These are phyloP conservation scores for Helarctos malayanus DNA, from an alignment of 2,797 vertebrate genomes.

Conservation along the genomic window DNA sequence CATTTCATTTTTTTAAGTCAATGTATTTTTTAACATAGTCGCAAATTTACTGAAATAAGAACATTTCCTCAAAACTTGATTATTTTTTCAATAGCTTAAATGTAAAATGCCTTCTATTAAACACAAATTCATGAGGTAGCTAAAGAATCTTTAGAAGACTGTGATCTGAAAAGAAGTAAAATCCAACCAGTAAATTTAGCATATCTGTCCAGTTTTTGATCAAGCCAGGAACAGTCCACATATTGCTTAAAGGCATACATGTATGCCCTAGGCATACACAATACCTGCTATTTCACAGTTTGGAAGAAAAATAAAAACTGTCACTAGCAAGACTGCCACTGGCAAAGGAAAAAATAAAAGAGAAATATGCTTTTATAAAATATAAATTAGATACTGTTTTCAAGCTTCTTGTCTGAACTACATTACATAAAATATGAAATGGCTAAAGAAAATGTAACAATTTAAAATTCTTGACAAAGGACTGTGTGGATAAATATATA, in stretches of 20 bases:
- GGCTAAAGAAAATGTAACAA: background rate
- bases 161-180: background rate
- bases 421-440: constrained; percentile 52
- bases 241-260: constrained; percentile 19
- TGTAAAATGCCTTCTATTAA: background rate
- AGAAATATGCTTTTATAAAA: constrained; percentile 78
- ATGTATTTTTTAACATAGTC: background rate
- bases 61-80: background rate
- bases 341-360: constrained; percentile 78
- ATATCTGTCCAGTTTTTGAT: constrained; percentile 45
- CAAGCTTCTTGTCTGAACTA: constrained; percentile 32
- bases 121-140: background rate
- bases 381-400: constrained; percentile 60
- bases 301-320: constrained; percentile 67
- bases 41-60: background rate
- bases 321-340: background rate
- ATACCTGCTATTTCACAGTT: background rate
- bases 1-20: background rate
- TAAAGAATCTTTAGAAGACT: constrained; percentile 4
- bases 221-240: background rate
- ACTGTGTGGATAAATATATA: background rate
- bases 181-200: background rate
- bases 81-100: background rate
- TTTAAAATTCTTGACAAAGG: constrained; percentile 34
- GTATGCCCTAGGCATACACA: background rate